These are phyloP conservation scores for Lordiphosa andalusiaca DNA, from an alignment of 2,888 invertebrate species.

Conservation along the genomic window DNA sequence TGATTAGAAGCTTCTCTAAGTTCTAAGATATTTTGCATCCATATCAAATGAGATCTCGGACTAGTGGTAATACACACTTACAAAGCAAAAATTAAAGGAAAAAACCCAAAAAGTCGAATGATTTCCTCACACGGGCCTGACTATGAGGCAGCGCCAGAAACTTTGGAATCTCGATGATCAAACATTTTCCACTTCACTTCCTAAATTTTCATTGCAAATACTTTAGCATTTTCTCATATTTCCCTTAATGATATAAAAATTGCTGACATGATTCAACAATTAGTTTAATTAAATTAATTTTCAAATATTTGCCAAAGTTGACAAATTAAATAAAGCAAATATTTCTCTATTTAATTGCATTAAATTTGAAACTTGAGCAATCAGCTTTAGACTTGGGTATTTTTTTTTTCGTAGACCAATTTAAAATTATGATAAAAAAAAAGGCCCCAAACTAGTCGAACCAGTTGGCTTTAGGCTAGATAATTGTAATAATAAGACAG, in stretches of 20 bases:
- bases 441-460: slow-evolving; percentile 59
- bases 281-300: slow-evolving; percentile 44
- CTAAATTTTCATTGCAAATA: no score
- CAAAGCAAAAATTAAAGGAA: no score
- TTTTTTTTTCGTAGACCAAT: slow-evolving; percentile 43
- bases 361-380: slow-evolving; percentile 53
- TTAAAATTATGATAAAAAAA: slow-evolving; percentile 57
- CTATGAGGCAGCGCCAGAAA: no score
- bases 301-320: slow-evolving; percentile 43
- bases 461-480: slow-evolving; percentile 46
- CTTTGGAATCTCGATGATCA: no score
- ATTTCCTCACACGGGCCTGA: no score
- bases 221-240: no score
- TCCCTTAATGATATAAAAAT: neutral
- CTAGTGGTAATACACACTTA: no score
- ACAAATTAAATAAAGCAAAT: slow-evolving; percentile 58
- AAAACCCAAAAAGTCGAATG: no score
- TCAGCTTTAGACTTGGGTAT: slow-evolving; percentile 34
- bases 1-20: no score
- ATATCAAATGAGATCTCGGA: no score
- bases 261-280: slow-evolving; percentile 44
- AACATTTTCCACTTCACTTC: no score
- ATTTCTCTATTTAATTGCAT: slow-evolving; percentile 62
- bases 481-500: slow-evolving; percentile 33
- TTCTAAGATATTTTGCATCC: no score